A percentile compares a stretch with the other conserved stretches of the same genome.
Evolutionary conservation across 1,140 invertebrate genomes (phyloP).

Genomic region (Limonius californicus): DNA sequence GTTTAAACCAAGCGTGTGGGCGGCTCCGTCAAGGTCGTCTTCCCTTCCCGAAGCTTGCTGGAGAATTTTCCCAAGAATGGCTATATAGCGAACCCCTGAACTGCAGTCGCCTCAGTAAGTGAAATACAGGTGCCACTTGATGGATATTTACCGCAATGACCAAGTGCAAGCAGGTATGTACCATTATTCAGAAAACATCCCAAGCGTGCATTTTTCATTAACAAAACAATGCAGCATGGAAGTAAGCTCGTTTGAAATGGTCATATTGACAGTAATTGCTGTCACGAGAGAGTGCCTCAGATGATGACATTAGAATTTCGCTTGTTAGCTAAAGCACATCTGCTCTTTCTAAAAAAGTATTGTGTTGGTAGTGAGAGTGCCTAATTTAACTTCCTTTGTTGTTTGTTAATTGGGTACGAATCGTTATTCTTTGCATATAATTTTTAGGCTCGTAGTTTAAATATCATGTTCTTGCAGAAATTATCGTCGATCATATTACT

Average conservation of each 20-base stretch:
- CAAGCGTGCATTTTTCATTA: neutral
- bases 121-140: neutral
- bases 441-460: too few relatives aligned
- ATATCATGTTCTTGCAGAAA: neutral
- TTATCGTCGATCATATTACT: neutral
- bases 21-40: neutral
- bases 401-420: neutral
- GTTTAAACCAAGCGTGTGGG: neutral
- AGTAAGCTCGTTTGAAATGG: neutral
- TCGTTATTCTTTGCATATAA: too few relatives aligned
- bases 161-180: neutral
- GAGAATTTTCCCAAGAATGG: constrained; percentile 7
- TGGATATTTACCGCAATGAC: neutral
- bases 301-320: neutral
- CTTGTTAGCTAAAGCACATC: neutral
- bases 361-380: too few relatives aligned
- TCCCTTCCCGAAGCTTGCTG: neutral
- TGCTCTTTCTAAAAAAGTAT: neutral
- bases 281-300: neutral
- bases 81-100: constrained; percentile 2
- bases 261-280: neutral
- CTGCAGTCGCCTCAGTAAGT: neutral
- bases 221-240: neutral
- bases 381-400: neutral
- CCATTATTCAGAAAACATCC: neutral